Evolutionary conservation across 2,113 vertebrate species (phyloP), one percentile per base, ranked within the genome.

Genomic region (Hiodon alosoides): DNA sequence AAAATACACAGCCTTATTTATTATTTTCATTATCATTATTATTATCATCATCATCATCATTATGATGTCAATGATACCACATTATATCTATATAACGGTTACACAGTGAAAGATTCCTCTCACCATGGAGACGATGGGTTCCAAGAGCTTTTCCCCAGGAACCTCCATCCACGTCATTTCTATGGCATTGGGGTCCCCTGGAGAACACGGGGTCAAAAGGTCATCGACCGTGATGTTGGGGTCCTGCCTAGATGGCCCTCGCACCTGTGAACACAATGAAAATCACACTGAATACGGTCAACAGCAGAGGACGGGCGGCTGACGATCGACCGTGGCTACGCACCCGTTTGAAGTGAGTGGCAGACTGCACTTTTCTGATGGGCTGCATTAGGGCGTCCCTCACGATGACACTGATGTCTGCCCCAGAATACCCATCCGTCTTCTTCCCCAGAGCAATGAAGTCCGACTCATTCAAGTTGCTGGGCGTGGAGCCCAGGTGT

Each of bases 101-200:
- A 66, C n/a, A 16, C 47, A 59, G 52, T 46, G 6, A 11, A 75
- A 50, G 53, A 57, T 9, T 13, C 59, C 48, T 76, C 93, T 81
- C 76, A 98, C 97, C 95, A 95, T 96, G 82, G 76, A 91, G 81
- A 98, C 95, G 60, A 93, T 50, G 64, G 97, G 96, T 78, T 99
- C 97, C 87, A 93, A 51, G 74, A 99, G 92, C 79, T 97, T 95
- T 81, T 98, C 96, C 52, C 95, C 92, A 66, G 96, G 94, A 17
- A 99, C 93, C 0, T 98, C 94, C 90, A 98, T 94, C 97, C 97
- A 99, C 0, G 96, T 94, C 97, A 99, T 98, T 86, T 98, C 96
- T 69, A 85, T 1, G 50, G 94, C 95, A 8, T 82, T 89, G 53
- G 93, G 90, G 80, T 98, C 97, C 0, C 96, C 95, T 2, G 97